Base-by-base conservation (phyloP, 2,888 invertebrate genomes). In the Boloria euphrosyne region DNA sequence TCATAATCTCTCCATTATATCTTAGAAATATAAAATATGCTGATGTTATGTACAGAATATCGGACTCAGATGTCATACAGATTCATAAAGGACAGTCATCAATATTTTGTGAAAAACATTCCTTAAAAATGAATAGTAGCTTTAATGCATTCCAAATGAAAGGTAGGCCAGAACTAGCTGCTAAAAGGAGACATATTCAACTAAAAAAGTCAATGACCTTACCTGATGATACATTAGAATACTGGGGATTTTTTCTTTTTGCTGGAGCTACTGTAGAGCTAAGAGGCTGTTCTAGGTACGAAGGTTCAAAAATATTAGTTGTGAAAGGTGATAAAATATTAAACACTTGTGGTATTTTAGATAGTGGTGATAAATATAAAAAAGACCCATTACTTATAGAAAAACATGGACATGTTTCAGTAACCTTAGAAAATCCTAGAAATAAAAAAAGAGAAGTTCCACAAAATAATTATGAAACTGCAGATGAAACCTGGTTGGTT, bases 231-330 rank as follows among this genome's bases (percentile, higher is more conserved):
- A 96, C 97, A 13, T 86, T 97, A 46, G 97, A 97, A 83, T 97
- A 97, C 83, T 97, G 97, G 97, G 97, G 97, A 3, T 97, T 97
- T 86, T 97, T 96, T 87, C 89, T 97, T 55, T 89, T 96, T 58
- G 94, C 95, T 84, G 97, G 96, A 27, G 96, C 97, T 1, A 94
- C 93, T 13, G 96, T 97, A 2, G 94, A 94, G 72, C 87, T 97
- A 27, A 95, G 96, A 78, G 95, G 96, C 53, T 97, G 97, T 81
- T 97, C 97, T 13, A 94, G 95, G 79, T 95, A 94, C 80, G 94
- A 95, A 74, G 97, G 97, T 16, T 95, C 97, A 0, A 94, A 96
- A 67, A 95, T 97, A 77, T 89, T 97, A 75, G 96, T 97, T 2
- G 96, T 97, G 0, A 95, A 96, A 85, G 97, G 96, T 10, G 96